A percentile compares a stretch with the other conserved stretches of the same genome.
phyloP scores from a whole-genome alignment of 2,113 vertebrate species.

The Oxygymnocypris stewartii region DNA sequence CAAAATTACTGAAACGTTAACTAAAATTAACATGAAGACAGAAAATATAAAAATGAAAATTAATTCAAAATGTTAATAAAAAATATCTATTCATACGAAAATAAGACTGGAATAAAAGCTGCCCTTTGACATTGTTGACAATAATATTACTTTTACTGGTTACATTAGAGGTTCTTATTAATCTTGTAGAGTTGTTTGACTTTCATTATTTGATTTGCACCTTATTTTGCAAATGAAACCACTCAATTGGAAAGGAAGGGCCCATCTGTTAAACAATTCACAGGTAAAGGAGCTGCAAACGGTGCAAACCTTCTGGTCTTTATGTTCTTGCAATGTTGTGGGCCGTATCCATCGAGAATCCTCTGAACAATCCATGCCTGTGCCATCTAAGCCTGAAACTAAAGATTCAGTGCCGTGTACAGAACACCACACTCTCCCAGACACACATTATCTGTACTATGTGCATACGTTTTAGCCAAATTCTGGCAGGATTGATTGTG shows the following conservation, averaged over 20 bases:
- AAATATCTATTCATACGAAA: too few relatives aligned
- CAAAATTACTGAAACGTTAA: too few relatives aligned
- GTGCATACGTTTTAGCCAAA: conserved; percentile 23
- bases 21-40: too few relatives aligned
- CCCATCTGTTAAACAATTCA: not conserved
- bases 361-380: not conserved
- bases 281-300: not conserved
- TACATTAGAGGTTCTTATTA: not conserved
- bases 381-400: not conserved
- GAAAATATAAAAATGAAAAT: too few relatives aligned
- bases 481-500: not conserved
- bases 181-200: not conserved
- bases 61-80: too few relatives aligned
- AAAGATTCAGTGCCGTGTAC: not conserved
- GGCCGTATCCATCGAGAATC: not conserved
- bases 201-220: not conserved
- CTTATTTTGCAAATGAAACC: not conserved
- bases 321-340: not conserved
- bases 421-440: not conserved
- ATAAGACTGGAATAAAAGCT: not conserved
- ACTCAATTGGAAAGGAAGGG: not conserved
- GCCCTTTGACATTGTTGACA: not conserved
- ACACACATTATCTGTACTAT: conserved; percentile 7
- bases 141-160: not conserved
- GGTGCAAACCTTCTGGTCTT: not conserved